Evolutionary conservation across 2,888 invertebrate species (phyloP), one percentile per base, ranked within the genome.

Genomic region (Asteroscopus sphinx): DNA sequence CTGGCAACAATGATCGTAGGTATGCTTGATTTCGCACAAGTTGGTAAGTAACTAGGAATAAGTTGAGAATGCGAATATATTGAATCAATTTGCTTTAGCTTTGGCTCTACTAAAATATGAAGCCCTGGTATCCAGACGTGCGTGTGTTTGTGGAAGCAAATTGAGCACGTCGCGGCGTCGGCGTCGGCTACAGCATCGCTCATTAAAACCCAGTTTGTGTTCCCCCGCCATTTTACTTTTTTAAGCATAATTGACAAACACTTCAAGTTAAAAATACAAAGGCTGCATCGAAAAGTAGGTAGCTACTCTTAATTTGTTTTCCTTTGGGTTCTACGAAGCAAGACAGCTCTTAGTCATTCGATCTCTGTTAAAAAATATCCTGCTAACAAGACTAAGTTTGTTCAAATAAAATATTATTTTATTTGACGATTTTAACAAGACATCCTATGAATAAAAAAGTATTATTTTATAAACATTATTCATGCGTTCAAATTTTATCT

Each of bases 161-260:
- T 68, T 69, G 55, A 62, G 51, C 59, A 25, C 47, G 35, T 56
- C 69, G 55, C 55, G 35, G 53, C 69, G 55, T 46, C 41, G 2
- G 9, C 40, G 16, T 13, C 3, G 25, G 1, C 9, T n/a, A 5
- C 12, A 21, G 25, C 13, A 28, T 7, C 12, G 26, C 52, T 59
- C 53, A 56, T 61, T 55, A 57, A 37, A 41, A 44, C 41, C 39
- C 51, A 44, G 33, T 57, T 25, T 55, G 35, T 33, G 39, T 28
- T 39, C 11, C 42, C 32, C 12, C 25, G 35, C 28, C 11, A 35
- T 52, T 52, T 58, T 46, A 44, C 52, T 37, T 52, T 55, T 53
- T 61, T 52, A 39, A 53, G 39, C 53, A 54, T 56, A 66, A 62
- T 65, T 69, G 56, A 54, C 75, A 62, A 71, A 75, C 45, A 69